Conservation (phyloP, 2,888 invertebrate species). For the Lasioglossum malachurum region DNA sequence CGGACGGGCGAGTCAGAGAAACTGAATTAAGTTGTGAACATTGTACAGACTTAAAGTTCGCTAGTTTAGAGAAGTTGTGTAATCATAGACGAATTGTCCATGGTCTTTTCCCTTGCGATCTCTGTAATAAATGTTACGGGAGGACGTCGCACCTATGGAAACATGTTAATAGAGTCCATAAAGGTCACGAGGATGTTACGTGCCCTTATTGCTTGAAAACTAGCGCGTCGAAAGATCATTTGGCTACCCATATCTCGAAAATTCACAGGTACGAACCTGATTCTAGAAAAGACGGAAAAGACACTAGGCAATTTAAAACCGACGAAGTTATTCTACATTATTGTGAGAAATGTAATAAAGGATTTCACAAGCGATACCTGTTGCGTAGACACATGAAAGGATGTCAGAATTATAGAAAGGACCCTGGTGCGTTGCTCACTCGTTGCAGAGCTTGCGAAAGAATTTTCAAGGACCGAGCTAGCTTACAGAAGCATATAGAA, state of each 20-base stretch:
- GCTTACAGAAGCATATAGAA: conserved; percentile 86
- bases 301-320: conserved; percentile 82
- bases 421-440: conserved; percentile 85
- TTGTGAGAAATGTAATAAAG: conserved; percentile 87
- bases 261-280: conserved; percentile 85
- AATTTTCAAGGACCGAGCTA: conserved; percentile 87
- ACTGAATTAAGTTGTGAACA: conserved; percentile 78
- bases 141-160: conserved; percentile 88
- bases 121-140: conserved; percentile 88
- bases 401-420: conserved; percentile 86
- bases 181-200: conserved; percentile 87
- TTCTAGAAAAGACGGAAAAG: conserved; percentile 76
- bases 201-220: conserved; percentile 87
- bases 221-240: conserved; percentile 87
- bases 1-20: conserved; percentile 51
- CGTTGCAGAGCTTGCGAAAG: conserved; percentile 87
- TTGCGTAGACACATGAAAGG: conserved; percentile 87
- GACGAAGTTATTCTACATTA: conserved; percentile 85
- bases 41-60: conserved; percentile 82
- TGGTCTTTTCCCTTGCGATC: conserved; percentile 87
- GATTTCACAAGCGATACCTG: conserved; percentile 86
- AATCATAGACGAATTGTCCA: conserved; percentile 86
- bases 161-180: conserved; percentile 87
- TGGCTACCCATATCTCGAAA: conserved; percentile 87
- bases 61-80: conserved; percentile 85